Evolutionary conservation across 1,140 invertebrate genomes (phyloP), one percentile per base, ranked within the genome.

Genomic region (Drosophila willistoni): DNA sequence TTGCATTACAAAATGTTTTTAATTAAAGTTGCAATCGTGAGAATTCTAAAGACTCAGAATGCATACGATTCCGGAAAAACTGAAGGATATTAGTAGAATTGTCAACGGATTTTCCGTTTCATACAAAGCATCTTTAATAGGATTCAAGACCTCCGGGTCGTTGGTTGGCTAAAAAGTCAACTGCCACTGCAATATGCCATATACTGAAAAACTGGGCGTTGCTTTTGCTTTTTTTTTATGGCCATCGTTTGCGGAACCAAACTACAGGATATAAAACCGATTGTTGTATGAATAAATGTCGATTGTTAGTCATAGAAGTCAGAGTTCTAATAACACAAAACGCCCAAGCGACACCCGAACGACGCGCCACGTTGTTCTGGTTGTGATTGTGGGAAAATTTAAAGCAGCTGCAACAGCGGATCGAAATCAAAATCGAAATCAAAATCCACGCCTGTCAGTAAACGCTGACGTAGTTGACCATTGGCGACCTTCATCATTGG

Each of bases 171-270:
- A 44, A 85, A 81, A 87, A 71, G 75, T 61, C 75, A 86, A 77
- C 68, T 79, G 82, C 71, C 79, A 82, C 82, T 82, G 81, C 68
- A 85, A 86, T 85, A 86, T 79, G 82, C 68, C 2, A 69, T 56
- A 17, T 63, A 76, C 47, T 68, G 60, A 55, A 33, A 1, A 22
- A 19, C 29, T 67, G 57, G 77, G 77, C 61, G 70, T 64, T 54
- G 42, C 22, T 47, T 56, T 55, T 22, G 19, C 19, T 9, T 44
- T 22, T n/a, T 59, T 66, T 13, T 69, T 56, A 56, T 64, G 25
- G 55, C 66, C 63, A 77, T 56, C 42, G 66, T 81, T 71, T 81
- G 60, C 70, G 79, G 79, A 81, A 81, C 73, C 54, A 13, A 34
- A 56, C 73, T 76, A 68, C 82, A 81, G 81, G 81, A 85, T 85